Base-by-base conservation (phyloP, 2,888 invertebrate species). In the Sinotaia quadrata region DNA sequence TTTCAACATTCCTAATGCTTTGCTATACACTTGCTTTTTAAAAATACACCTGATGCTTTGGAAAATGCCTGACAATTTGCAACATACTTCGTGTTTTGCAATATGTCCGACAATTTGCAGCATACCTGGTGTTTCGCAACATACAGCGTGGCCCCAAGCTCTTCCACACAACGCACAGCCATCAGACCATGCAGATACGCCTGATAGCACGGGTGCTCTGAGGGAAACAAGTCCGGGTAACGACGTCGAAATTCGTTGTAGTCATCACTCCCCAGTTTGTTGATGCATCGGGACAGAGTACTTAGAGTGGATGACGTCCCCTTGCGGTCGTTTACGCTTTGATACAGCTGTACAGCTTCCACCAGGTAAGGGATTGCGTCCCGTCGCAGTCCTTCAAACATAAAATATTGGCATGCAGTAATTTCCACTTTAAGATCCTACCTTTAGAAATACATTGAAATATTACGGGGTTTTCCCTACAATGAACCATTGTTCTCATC, bases 281-380 rank as follows among this genome's bases (percentile, higher is more conserved):
- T 67, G 44, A 76, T 56, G 41, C 74, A 74, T 18, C 65, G 61
- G 27, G 73, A 60, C 27, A 76, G 66, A 31, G 75, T 61, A 5
- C 66, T 60, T 29, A 69, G 63, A 0, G 76, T 73, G 15, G 69
- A 73, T n/a, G 73, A 71, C 5, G 65, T 68, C n/a, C 76, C 76
- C 47, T 76, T 76, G 47, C 63, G 12, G 34, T 76, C 76, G 12
- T 65, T 41, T 24, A 76, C 66, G 7, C 49, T 34, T n/a, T 71
- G 52, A 51, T 73, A 75, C 4, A 57, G 49, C 3, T 62, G 34
- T 18, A 75, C 57, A 0, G 76, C 73, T 27, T 75, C 57, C 34
- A 75, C 62, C 4, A 76, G 58, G 2, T 67, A 69, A 18, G 37
- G 41, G 8, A 75, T 66, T 2, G 76, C 76, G 4, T 76, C 76